Conservation (phyloP, 2,888 invertebrate species). For the Auanema sp. region DNA sequence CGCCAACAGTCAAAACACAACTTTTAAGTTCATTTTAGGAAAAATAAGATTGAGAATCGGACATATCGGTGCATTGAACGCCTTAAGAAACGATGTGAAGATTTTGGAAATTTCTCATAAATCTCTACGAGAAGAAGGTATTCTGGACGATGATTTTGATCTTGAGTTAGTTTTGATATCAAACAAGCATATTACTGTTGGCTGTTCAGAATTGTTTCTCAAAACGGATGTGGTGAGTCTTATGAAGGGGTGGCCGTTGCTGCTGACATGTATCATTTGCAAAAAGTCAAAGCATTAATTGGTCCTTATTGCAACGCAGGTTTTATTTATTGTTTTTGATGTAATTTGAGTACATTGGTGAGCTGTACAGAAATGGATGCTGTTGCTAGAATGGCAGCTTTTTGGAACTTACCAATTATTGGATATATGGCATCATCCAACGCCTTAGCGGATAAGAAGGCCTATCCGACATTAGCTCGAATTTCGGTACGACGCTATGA, state of each 20-base stretch:
- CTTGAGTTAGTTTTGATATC: conserved; percentile 44
- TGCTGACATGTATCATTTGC: conserved; percentile 60
- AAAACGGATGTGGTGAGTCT: conserved; percentile 59
- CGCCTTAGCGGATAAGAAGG: conserved; percentile 45
- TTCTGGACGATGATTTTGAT: conserved; percentile 56
- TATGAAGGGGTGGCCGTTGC: conserved; percentile 62
- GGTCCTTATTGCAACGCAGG: conserved; percentile 61
- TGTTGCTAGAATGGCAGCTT: conserved; percentile 60
- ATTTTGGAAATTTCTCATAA: conserved; percentile 55
- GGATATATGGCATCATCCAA: conserved; percentile 58
- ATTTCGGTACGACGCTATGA: conserved; percentile 26
- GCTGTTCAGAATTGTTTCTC: conserved; percentile 38
- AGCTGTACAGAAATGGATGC: conserved; percentile 53
- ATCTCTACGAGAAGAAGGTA: conserved; percentile 51
- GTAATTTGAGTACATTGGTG: too few relatives aligned
- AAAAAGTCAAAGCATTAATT: conserved; percentile 58
- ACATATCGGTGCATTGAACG: conserved; percentile 60
- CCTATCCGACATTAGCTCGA: conserved; percentile 42
- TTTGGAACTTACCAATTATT: conserved; percentile 61
- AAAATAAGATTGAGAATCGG: conserved; percentile 49
- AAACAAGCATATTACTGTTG: neutral
- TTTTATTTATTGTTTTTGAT: too few relatives aligned
- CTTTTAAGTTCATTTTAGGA: conserved; percentile 15
- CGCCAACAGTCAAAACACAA: too few relatives aligned
- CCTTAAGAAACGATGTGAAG: conserved; percentile 55